These are phyloP conservation scores for Chiloscyllium punctatum DNA, from an alignment of 2,797 vertebrate species.

Conservation along the genomic window DNA sequence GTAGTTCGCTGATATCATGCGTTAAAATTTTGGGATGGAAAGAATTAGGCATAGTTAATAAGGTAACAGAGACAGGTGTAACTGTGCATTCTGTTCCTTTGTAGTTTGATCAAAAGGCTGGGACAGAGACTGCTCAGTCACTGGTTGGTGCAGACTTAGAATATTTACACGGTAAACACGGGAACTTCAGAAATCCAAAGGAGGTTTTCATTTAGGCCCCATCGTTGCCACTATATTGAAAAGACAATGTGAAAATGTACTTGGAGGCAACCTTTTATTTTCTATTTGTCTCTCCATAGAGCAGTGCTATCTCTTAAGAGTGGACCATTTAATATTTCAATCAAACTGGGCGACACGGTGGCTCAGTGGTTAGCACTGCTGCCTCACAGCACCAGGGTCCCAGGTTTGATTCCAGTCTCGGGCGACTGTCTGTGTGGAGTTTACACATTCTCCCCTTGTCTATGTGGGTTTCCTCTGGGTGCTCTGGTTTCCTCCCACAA, in stretches of 20 bases:
- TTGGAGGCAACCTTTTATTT: not conserved
- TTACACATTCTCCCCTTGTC: too few relatives aligned
- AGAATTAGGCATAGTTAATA: conserved; percentile 16
- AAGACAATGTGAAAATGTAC: not conserved
- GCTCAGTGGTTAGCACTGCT: too few relatives aligned
- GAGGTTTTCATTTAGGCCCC: not conserved
- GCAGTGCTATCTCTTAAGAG: not conserved
- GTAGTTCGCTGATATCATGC: not conserved
- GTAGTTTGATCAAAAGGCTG: not conserved
- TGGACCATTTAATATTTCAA: not conserved
- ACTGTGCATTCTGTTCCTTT: not conserved
- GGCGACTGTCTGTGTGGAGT: too few relatives aligned
- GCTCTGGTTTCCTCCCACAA: too few relatives aligned
- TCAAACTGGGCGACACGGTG: too few relatives aligned
- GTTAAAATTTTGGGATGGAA: not conserved
- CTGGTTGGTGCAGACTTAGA: not conserved
- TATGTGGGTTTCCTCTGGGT: too few relatives aligned
- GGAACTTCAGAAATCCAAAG: not conserved
- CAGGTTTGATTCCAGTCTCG: too few relatives aligned
- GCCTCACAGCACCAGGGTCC: too few relatives aligned
- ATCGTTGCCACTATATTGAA: not conserved
- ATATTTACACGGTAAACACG: not conserved
- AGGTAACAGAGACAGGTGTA: not conserved
- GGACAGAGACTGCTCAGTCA: not conserved
- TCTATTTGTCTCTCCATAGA: not conserved